Percentiles rank a stretch among this genome's conserved stretches.
phyloP scores from a whole-genome alignment of 2,797 vertebrate species.

The Naso thynnoides region DNA sequence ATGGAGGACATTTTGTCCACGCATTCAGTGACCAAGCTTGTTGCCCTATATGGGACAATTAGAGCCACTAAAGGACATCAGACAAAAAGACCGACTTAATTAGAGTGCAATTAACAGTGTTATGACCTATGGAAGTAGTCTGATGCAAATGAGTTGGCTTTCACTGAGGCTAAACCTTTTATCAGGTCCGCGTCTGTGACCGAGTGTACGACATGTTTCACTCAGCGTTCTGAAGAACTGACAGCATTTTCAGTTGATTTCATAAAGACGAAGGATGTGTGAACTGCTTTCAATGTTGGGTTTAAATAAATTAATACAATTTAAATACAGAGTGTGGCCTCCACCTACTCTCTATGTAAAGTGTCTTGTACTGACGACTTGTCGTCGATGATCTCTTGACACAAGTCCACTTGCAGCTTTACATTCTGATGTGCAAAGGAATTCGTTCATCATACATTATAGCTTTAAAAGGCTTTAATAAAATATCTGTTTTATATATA shows the following conservation, averaged over 20 bases:
- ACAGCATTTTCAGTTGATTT: too few species aligned
- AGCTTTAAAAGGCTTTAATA: too few species aligned
- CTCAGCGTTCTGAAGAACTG: background rate
- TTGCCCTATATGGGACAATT: background rate
- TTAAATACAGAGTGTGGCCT: too few species aligned
- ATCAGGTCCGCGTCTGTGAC: background rate
- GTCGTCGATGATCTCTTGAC: too few species aligned
- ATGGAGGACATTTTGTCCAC: background rate
- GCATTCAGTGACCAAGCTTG: background rate
- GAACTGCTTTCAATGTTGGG: too few species aligned
- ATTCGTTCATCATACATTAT: background rate
- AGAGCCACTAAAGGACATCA: background rate
- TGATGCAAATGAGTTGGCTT: background rate
- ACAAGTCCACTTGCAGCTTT: background rate
- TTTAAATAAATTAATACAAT: too few species aligned
- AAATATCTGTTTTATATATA: too few species aligned
- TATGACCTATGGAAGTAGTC: background rate
- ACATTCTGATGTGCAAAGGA: background rate
- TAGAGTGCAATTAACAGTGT: background rate
- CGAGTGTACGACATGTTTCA: background rate
- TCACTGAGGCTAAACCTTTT: background rate
- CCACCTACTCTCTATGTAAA: too few species aligned
- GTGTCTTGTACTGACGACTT: too few species aligned
- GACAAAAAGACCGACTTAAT: background rate
- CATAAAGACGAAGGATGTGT: too few species aligned